Evolutionary conservation across 2,888 invertebrate species (phyloP).

Genomic region (Acanthosepion esculentum): DNA sequence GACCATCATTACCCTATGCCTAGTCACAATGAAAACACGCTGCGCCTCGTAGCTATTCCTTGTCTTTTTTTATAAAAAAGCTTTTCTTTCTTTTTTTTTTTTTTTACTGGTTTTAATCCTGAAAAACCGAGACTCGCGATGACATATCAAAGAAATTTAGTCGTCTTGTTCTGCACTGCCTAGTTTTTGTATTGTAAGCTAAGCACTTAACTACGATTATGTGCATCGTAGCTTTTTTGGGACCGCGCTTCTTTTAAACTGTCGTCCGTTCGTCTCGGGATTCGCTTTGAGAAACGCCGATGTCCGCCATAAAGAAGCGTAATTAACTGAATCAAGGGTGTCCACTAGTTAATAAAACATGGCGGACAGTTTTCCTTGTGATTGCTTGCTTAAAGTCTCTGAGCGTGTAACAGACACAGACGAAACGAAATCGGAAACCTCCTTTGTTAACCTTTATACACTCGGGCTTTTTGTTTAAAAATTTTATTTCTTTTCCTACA

Average conservation of each 20-base stretch:
- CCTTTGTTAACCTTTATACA: conserved; percentile 13
- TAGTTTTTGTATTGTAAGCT: background rate
- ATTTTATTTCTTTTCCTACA: background rate
- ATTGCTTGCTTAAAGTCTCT: background rate
- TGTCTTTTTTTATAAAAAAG: background rate
- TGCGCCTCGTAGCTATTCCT: background rate
- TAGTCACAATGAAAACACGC: background rate
- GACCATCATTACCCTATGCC: background rate
- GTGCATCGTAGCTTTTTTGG: background rate
- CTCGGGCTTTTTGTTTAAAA: background rate
- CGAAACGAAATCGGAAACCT: background rate
- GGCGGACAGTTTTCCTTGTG: background rate
- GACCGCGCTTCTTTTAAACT: background rate
- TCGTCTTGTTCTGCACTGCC: background rate
- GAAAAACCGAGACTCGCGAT: no score
- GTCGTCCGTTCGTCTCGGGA: background rate
- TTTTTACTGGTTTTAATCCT: no score
- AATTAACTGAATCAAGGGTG: background rate
- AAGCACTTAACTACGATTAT: background rate
- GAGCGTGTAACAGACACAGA: conserved; percentile 33
- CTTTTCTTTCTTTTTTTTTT: background rate
- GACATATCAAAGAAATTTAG: background rate
- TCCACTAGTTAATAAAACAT: conserved; percentile 8
- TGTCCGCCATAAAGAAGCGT: background rate
- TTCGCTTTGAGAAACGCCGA: background rate